Evolutionary conservation across 2,797 vertebrate genomes (phyloP), one percentile per base, ranked within the genome.

Genomic region (Toxotes lorentzi): DNA sequence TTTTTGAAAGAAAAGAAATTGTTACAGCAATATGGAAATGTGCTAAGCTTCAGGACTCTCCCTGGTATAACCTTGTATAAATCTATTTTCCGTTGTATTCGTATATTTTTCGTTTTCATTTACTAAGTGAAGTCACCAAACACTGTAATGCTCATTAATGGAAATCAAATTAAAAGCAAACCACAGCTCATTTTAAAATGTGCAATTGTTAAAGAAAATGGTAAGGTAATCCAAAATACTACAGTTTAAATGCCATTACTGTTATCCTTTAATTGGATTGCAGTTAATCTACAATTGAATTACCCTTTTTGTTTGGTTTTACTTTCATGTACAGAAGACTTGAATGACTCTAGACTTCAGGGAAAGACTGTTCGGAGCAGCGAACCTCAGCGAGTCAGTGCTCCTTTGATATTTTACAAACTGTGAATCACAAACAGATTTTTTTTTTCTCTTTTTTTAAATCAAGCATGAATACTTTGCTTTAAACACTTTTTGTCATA

Each of bases 11-110:
- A 91, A 94, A 89, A 86, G 45, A 89, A 93, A 87, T 87, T 76
- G 83, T 93, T 91, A 95, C 94, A 95, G 93, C 91, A 93, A 92
- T 91, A 94, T 94, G 93, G 92, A 94, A 94, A 95, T 95, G 93
- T 95, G 93, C 94, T 95, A 95, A 95, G 92, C 93, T 87, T 94
- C 90, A 91, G 92, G 91, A 86, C 78, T 64, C 82, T 87, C 91
- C 94, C 92, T 93, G 90, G 88, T 89, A 85, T 91, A 92, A 93
- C 91, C 92, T 91, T 92, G 89, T 93, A 94, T 86, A 94, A 94
- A 93, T 93, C 89, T 93, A 94, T 90, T 85, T 91, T 90, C 79
- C 78, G 38, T 89, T 87, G 81, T 90, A 87, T 79, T 90, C 82
- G 60, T 89, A 84, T 83, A 91, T 86, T 84, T 91, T 89, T 84